Base-by-base conservation (phyloP, 1,140 invertebrate species). In the Drosophila mayri region DNA sequence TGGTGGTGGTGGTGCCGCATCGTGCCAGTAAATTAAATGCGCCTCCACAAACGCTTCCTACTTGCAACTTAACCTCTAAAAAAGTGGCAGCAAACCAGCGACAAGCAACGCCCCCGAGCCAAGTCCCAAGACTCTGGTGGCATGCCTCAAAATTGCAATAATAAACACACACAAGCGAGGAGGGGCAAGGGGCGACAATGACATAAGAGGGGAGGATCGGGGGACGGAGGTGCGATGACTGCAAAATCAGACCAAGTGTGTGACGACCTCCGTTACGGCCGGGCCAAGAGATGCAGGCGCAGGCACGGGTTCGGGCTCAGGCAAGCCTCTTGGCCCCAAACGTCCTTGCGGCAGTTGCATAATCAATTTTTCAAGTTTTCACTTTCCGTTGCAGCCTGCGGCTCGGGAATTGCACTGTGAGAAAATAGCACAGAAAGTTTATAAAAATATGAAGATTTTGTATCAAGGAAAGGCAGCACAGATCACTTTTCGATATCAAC, bases 291-390 rank as follows among this genome's bases (percentile, higher is more conserved):
- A 50, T 72, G 37, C 35, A 59, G 60, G 49, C 52, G 16, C 20
- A 25, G 46, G 25, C 25, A 49, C 46, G 20, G 44, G 46, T n/a
- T 52, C 25, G 22, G 55, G 41, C 65, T 50, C 32, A 38, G 50
- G 52, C 61, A 75, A 63, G 81, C 82, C 82, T 86, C 75, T 87
- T 71, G 76, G 83, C 84, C 67, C 66, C 86, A 90, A 72, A 90
- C 86, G 86, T 90, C 86, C 86, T 90, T 90, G 85, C 81, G 68
- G 86, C 79, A 81, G 66, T 90, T 90, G 79, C 86, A 90, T 90
- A 90, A 90, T 77, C 74, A 66, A 70, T 83, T 88, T 84, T 90
- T 80, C 84, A 90, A 83, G 84, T 87, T 87, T 87, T 88, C 83
- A 88, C 84, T 87, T 87, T 85, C 84, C 46, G 74, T 47, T 66